A percentile compares a stretch with the other conserved stretches of the same genome.
phyloP scores from a whole-genome alignment of 2,797 vertebrate genomes.

The Ceryle rudis region DNA sequence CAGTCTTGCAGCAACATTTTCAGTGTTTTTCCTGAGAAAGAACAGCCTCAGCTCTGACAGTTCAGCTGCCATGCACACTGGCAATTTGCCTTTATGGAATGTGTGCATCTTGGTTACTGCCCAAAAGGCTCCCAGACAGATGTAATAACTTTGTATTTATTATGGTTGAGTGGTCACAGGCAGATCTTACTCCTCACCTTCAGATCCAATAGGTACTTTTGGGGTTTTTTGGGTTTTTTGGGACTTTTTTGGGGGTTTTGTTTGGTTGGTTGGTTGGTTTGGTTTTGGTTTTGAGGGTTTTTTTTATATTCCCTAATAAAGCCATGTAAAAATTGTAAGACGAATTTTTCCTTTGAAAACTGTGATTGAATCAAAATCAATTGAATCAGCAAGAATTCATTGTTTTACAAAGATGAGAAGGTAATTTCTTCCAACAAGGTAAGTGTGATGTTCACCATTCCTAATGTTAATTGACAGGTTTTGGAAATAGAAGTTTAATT shows the following conservation, averaged over 20 bases:
- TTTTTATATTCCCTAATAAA: background rate
- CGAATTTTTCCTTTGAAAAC: background rate
- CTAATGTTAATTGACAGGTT: background rate
- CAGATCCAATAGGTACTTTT: background rate
- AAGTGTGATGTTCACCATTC: background rate
- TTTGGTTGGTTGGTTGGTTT: too few species aligned
- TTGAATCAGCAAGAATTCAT: background rate
- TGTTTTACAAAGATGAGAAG: background rate
- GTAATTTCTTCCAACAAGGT: background rate
- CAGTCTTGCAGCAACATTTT: background rate
- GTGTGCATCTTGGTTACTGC: background rate
- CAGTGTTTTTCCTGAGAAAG: background rate
- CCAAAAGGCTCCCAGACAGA: background rate
- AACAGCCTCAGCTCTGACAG: background rate
- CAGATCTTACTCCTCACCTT: background rate
- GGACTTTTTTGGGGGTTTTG: too few species aligned
- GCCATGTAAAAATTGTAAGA: background rate
- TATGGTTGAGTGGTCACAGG: background rate
- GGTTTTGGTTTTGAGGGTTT: too few species aligned
- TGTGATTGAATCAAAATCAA: background rate
- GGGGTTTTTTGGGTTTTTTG: too few species aligned
- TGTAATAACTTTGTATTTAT: background rate
- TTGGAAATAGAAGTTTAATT: background rate
- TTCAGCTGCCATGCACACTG: rapidly evolving
- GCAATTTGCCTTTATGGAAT: rapidly evolving